These are phyloP conservation scores for Asteroscopus sphinx DNA, from an alignment of 2,888 invertebrate species.

Conservation along the genomic window DNA sequence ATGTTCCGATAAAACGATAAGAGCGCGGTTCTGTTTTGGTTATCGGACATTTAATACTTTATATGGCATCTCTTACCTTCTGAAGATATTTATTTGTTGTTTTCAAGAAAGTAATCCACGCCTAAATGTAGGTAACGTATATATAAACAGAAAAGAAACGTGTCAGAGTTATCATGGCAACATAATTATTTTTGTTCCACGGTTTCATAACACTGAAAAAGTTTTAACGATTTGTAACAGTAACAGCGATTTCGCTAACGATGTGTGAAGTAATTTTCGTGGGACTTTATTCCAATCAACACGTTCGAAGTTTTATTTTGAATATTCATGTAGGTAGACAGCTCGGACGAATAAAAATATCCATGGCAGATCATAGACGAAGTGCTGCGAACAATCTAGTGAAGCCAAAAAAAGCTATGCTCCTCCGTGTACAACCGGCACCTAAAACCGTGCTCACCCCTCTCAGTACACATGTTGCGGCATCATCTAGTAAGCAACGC, in stretches of 20 bases:
- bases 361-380: too few species aligned
- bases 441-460: too few species aligned
- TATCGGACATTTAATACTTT: constrained; percentile 58
- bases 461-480: too few species aligned
- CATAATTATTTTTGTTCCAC: constrained; percentile 33
- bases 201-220: constrained; percentile 39
- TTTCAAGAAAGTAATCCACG: constrained; percentile 24
- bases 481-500: too few species aligned
- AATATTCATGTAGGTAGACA: constrained; percentile 2
- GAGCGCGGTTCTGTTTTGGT: constrained; percentile 62
- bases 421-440: too few species aligned
- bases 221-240: constrained; percentile 30
- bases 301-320: constrained; percentile 2
- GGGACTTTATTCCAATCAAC: constrained; percentile 24
- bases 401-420: too few species aligned
- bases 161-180: constrained; percentile 14
- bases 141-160: constrained; percentile 25
- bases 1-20: constrained; percentile 67
- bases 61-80: constrained; percentile 25
- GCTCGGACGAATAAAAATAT: too few species aligned
- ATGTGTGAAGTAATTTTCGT: constrained; percentile 28
- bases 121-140: constrained; percentile 35
- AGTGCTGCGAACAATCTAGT: too few species aligned
- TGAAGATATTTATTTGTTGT: constrained; percentile 21
- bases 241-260: constrained; percentile 16